phyloP scores from a whole-genome alignment of 2,113 vertebrate genomes.

The Coturnix japonica region DNA sequence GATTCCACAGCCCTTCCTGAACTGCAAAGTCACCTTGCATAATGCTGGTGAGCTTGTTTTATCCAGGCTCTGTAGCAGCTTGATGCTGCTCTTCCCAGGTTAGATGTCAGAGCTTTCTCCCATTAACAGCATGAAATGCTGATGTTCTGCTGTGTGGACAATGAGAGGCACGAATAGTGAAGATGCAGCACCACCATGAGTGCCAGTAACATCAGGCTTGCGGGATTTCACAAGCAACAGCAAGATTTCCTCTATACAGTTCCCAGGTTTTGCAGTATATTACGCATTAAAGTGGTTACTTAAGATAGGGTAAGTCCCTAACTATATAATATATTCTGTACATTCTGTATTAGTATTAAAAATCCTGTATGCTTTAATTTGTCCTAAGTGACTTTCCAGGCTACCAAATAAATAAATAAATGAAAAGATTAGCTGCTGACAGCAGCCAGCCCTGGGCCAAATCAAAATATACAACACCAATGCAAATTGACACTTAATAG shows the following conservation, averaged over 20 bases:
- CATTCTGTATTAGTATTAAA: not conserved
- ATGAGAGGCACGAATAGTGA: rapidly evolving
- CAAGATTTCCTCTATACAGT: not conserved
- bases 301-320: not conserved
- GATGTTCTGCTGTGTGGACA: not conserved
- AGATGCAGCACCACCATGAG: not conserved
- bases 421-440: not conserved
- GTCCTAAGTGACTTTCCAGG: not conserved
- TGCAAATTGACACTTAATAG: not conserved
- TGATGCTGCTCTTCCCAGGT: not conserved
- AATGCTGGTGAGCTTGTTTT: not conserved
- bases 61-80: not conserved
- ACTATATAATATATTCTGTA: not conserved
- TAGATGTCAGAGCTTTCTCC: not conserved
- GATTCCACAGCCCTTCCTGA: not conserved
- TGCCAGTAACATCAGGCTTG: not conserved
- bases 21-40: not conserved
- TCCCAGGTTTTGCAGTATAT: not conserved
- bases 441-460: not conserved
- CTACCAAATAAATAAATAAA: not conserved
- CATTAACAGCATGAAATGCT: not conserved
- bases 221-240: not conserved
- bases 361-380: not conserved
- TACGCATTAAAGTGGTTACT: not conserved
- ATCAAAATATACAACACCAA: not conserved